phyloP scores from a whole-genome alignment of 2,797 vertebrate species.

The Pseudopleuronectes americanus region DNA sequence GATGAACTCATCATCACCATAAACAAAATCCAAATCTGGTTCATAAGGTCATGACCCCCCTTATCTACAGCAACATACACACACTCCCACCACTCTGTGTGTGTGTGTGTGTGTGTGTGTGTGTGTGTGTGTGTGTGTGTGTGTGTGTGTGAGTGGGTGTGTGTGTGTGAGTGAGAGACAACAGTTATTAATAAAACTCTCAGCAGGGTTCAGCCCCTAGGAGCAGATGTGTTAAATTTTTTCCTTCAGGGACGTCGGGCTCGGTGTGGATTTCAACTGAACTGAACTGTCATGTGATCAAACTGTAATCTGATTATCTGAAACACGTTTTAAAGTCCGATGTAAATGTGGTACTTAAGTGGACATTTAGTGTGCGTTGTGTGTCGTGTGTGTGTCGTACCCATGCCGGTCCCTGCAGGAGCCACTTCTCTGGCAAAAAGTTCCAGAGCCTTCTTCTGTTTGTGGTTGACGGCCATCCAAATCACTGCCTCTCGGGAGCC shows the following conservation, averaged over 20 bases:
- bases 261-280: no score
- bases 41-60: conserved; percentile 18
- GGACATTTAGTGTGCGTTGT: no score
- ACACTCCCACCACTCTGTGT: conserved; percentile 2
- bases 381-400: conserved; percentile 63
- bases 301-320: no score
- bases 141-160: neutral
- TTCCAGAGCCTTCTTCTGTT: conserved; percentile 87
- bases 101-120: conserved; percentile 1
- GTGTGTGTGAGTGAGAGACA: neutral
- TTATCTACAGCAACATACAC: conserved; percentile 35
- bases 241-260: no score
- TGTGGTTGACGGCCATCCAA: conserved; percentile 89
- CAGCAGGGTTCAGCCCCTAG: neutral
- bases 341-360: no score
- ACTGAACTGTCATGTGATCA: no score
- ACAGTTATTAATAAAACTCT: neutral
- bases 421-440: conserved; percentile 88
- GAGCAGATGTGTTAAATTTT: neutral
- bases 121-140: conserved; percentile 16
- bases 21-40: conserved; percentile 36
- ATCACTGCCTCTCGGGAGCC: conserved; percentile 86
- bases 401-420: conserved; percentile 90
- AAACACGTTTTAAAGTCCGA: no score
- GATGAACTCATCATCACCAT: conserved; percentile 18